Evolutionary conservation across 2,888 invertebrate species (phyloP).

Genomic region (Entomobrya proxima): DNA sequence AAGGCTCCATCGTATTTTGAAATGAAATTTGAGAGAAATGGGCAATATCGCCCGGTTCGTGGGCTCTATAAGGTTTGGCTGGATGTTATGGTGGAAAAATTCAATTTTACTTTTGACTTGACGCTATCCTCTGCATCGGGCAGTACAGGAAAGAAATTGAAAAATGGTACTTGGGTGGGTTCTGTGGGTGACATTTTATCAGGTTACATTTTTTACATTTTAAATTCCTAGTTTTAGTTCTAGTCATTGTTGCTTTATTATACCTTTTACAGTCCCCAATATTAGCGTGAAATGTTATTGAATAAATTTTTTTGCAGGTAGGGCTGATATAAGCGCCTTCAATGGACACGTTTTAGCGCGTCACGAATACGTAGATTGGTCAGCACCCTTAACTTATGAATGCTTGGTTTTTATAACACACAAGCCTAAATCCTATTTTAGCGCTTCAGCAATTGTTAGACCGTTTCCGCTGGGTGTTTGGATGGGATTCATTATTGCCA

Average conservation of each 20-base stretch:
- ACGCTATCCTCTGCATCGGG: slow-evolving; percentile 9
- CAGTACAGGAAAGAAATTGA: slow-evolving; percentile 42
- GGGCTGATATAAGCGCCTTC: slow-evolving; percentile 37
- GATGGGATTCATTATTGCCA: not conserved
- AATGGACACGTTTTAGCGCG: slow-evolving; percentile 44
- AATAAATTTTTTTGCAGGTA: slow-evolving; percentile 12
- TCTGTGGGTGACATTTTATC: slow-evolving; percentile 45
- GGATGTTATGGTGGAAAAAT: slow-evolving; percentile 31
- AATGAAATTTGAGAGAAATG: slow-evolving; percentile 17
- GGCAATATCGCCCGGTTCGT: slow-evolving; percentile 20
- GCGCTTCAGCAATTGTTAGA: slow-evolving; percentile 40
- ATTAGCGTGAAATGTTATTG: no score
- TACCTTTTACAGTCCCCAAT: no score
- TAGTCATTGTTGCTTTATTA: no score
- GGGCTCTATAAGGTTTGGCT: slow-evolving; percentile 46
- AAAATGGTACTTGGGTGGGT: slow-evolving; percentile 53
- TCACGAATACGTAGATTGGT: slow-evolving; percentile 43
- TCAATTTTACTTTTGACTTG: slow-evolving; percentile 48
- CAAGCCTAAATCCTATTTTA: slow-evolving; percentile 23
- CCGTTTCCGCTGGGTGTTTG: slow-evolving; percentile 27
- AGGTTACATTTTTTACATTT: no score
- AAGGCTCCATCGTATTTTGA: slow-evolving; percentile 47
- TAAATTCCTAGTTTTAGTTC: no score
- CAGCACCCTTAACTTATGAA: slow-evolving; percentile 52
- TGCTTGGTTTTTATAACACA: slow-evolving; percentile 49